Conservation (phyloP, 2,113 vertebrate species). For the Misgurnus anguillicaudatus region DNA sequence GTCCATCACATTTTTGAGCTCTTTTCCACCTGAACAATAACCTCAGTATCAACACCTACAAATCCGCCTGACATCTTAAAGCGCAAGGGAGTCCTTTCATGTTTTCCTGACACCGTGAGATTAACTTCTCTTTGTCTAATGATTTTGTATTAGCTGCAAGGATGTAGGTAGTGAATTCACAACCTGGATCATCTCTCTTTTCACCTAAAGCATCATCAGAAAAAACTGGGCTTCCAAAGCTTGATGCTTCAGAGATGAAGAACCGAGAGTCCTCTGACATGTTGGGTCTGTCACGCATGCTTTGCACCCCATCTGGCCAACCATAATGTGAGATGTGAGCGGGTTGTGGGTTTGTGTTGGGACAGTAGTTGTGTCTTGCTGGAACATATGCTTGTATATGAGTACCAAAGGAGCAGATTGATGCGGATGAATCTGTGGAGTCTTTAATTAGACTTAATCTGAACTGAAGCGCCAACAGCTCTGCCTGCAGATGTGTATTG, state of each 20-base stretch:
- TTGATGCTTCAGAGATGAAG: constrained; percentile 79
- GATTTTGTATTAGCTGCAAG: neutral
- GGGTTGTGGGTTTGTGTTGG: constrained; percentile 51
- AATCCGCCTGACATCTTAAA: constrained; percentile 70
- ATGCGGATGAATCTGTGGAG: constrained; percentile 40
- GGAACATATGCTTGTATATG: constrained; percentile 32
- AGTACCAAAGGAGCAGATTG: neutral
- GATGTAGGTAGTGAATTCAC: constrained; percentile 63
- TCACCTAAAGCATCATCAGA: constrained; percentile 79
- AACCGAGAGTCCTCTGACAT: constrained; percentile 81
- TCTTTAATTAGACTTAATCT: constrained; percentile 81
- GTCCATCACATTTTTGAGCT: neutral
- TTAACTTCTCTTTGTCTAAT: neutral
- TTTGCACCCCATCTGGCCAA: neutral
- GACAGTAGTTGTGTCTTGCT: constrained; percentile 65
- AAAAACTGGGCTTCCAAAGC: constrained; percentile 78
- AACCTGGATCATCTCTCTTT: constrained; percentile 65
- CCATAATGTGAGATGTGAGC: constrained; percentile 19
- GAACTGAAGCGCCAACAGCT: constrained; percentile 81
- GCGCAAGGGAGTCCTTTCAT: constrained; percentile 78
- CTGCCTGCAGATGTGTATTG: constrained; percentile 78
- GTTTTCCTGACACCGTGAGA: constrained; percentile 43
- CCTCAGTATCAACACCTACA: constrained; percentile 53
- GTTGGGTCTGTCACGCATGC: constrained; percentile 61
- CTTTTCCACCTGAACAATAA: constrained; percentile 11